Evolutionary conservation across 2,888 invertebrate species (phyloP).

Genomic region (Caenorhabditis sp.): DNA sequence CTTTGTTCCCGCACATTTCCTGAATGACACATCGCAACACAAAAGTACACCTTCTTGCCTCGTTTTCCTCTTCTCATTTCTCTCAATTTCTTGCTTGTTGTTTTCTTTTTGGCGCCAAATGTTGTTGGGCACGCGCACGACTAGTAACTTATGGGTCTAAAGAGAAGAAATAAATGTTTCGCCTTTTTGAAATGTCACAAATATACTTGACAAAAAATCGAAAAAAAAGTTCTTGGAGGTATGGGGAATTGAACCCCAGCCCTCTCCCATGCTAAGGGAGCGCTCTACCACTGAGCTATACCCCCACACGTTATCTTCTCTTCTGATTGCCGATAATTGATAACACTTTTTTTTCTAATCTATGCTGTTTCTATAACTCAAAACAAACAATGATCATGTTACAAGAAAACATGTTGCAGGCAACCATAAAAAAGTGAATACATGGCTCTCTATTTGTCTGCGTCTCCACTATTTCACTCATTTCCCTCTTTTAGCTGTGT

Average conservation of each 20-base stretch:
- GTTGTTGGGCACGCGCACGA: background rate
- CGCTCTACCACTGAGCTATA: slow-evolving; percentile 63
- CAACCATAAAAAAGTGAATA: background rate
- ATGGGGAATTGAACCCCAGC: slow-evolving; percentile 59
- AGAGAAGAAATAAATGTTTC: background rate
- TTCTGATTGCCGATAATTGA: background rate
- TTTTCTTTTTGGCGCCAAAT: background rate
- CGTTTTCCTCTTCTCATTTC: background rate
- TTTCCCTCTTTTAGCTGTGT: slow-evolving; percentile 2
- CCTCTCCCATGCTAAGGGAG: slow-evolving; percentile 63
- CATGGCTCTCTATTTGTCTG: background rate
- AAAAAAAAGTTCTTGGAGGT: slow-evolving; percentile 36
- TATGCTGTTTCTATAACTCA: no score
- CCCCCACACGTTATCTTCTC: slow-evolving; percentile 24
- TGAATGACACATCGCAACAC: background rate
- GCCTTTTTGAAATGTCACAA: background rate
- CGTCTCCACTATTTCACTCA: background rate
- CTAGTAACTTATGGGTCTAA: background rate
- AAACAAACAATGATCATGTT: background rate
- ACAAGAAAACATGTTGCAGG: background rate
- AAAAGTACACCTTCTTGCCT: background rate
- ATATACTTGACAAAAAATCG: background rate
- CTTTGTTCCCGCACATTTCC: background rate
- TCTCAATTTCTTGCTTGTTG: background rate
- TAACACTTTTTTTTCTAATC: no score